A percentile compares a stretch with the other conserved stretches of the same genome.
phyloP scores from a whole-genome alignment of 2,797 vertebrate genomes.

The Cryptoblepharus egeriae region DNA sequence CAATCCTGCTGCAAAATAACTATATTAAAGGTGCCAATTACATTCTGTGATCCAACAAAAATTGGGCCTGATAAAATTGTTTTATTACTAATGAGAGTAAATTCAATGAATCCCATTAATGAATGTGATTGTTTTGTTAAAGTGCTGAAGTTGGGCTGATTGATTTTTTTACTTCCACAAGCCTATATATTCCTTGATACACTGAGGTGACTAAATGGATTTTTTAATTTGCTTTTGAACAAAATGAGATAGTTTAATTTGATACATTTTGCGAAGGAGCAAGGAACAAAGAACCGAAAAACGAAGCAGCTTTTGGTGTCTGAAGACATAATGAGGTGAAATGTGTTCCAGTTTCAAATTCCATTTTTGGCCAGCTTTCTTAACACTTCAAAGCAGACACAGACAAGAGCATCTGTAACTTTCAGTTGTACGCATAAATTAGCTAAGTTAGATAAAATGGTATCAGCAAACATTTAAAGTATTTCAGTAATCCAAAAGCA shows the following conservation, averaged over 20 bases:
- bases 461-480: constrained; percentile 30
- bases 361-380: constrained; percentile 31
- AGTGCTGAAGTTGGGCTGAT: constrained; percentile 17
- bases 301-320: constrained; percentile 33
- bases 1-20: constrained; percentile 7
- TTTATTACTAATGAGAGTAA: constrained; percentile 42
- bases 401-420: constrained; percentile 5
- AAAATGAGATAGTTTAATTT: constrained; percentile 35
- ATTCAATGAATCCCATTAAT: constrained; percentile 35
- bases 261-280: constrained; percentile 23
- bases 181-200: neutral
- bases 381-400: constrained; percentile 39
- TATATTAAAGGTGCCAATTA: neutral
- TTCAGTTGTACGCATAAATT: constrained; percentile 22
- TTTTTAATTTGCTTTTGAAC: constrained; percentile 32
- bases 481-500: constrained; percentile 2
- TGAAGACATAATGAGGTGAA: constrained; percentile 30
- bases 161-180: constrained; percentile 18
- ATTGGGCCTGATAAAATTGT: constrained; percentile 16
- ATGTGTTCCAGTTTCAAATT: constrained; percentile 10
- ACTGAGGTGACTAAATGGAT: constrained; percentile 23
- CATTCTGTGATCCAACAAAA: constrained; percentile 21
- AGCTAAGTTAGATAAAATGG: constrained; percentile 37
- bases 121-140: constrained; percentile 8
- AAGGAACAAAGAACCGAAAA: constrained; percentile 29